Percentiles rank a stretch among this genome's conserved stretches.
Conservation (phyloP, 2,113 vertebrate species). For the Forbesichthys papilliferus region DNA sequence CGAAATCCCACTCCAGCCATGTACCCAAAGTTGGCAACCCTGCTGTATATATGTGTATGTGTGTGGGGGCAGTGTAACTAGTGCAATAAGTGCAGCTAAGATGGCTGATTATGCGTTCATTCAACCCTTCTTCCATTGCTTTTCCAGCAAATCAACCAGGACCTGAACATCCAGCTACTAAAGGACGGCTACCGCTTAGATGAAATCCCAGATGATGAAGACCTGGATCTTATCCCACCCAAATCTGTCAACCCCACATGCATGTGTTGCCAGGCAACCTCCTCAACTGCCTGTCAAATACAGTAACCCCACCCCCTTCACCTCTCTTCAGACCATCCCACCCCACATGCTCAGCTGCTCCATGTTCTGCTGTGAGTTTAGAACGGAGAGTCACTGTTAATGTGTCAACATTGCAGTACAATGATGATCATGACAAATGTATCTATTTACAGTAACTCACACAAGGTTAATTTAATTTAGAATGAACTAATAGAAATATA, state of each 20-base stretch:
- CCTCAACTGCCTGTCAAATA: slow-evolving; percentile 96
- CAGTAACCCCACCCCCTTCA: slow-evolving; percentile 80
- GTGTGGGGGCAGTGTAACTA: no score
- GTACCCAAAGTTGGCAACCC: no score
- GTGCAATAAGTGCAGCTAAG: no score
- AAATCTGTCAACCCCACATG: slow-evolving; percentile 97
- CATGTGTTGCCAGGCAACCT: slow-evolving; percentile 99
- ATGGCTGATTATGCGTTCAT: no score
- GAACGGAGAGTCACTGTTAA: slow-evolving; percentile 54
- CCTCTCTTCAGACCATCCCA: slow-evolving; percentile 20
- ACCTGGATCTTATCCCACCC: slow-evolving; percentile 96
- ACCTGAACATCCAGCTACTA: slow-evolving; percentile 98
- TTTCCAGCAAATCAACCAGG: slow-evolving; percentile 94
- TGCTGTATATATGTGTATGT: no score
- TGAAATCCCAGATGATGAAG: slow-evolving; percentile 96
- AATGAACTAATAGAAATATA: slow-evolving; percentile 44
- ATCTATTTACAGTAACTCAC: slow-evolving; percentile 28
- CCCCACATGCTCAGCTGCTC: slow-evolving; percentile 37
- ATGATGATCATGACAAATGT: slow-evolving; percentile 55
- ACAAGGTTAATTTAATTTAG: slow-evolving; percentile 34
- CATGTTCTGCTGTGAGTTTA: slow-evolving; percentile 62
- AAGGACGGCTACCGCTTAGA: slow-evolving; percentile 98
- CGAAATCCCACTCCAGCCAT: no score
- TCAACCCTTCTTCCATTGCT: not conserved
- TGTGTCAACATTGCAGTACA: slow-evolving; percentile 49